Conservation (phyloP, 2,113 vertebrate genomes). For the Gorsachius goisagi region DNA sequence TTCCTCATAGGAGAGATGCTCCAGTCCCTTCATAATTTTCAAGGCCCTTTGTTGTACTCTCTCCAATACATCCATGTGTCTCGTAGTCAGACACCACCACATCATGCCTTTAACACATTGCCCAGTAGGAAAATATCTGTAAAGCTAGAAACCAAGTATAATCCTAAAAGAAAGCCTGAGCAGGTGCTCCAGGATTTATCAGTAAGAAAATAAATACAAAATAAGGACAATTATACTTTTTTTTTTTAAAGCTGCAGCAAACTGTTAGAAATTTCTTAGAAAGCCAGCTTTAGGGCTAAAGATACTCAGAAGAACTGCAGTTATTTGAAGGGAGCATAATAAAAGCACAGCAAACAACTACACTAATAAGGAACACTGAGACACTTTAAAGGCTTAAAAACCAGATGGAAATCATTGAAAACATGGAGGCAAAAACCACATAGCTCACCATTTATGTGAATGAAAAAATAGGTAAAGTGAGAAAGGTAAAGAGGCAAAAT, state of each 20-base stretch:
- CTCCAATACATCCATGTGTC: not conserved
- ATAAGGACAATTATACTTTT: not conserved
- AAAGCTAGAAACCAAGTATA: not conserved
- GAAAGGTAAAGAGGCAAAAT: not conserved
- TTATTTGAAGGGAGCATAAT: not conserved
- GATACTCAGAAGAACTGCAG: not conserved
- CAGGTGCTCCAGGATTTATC: not conserved
- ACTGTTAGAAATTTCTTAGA: not conserved
- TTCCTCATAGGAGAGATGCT: not conserved
- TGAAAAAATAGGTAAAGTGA: not conserved
- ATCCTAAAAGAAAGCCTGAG: not conserved
- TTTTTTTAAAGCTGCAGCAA: not conserved
- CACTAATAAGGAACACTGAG: not conserved
- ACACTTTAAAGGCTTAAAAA: not conserved
- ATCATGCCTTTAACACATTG: not conserved
- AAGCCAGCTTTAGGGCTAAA: not conserved
- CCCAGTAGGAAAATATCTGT: not conserved
- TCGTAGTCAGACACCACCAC: not conserved
- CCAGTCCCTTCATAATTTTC: not conserved
- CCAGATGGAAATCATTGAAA: not conserved
- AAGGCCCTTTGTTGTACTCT: not conserved
- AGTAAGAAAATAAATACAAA: not conserved
- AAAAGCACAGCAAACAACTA: not conserved
- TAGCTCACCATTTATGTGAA: not conserved
- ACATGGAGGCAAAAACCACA: not conserved